These are phyloP conservation scores for Cercocebus atys DNA, from an alignment of 2,113 vertebrate genomes.

Conservation along the genomic window DNA sequence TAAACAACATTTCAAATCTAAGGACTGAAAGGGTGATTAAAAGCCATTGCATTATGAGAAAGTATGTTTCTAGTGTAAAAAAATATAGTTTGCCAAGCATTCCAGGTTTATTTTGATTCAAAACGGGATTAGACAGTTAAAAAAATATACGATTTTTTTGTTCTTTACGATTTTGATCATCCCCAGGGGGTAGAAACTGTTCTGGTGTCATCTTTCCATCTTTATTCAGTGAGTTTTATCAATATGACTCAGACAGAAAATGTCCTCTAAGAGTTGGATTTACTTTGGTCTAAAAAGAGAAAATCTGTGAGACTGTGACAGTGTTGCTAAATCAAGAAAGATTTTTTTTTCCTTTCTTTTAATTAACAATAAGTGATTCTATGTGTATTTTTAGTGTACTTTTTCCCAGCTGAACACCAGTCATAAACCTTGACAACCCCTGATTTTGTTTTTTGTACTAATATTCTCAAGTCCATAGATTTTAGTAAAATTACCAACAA, in stretches of 20 bases:
- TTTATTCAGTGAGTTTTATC: slow-evolving; percentile 16
- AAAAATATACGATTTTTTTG: slow-evolving; percentile 18
- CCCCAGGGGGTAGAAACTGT: not conserved
- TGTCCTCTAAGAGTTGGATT: slow-evolving; percentile 60
- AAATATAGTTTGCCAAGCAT: not conserved
- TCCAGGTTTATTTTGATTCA: slow-evolving; percentile 27
- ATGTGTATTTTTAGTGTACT: not conserved
- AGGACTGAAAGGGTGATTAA: not conserved
- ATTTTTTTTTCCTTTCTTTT: not conserved
- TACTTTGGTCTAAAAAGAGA: slow-evolving; percentile 70
- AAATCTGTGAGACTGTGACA: slow-evolving; percentile 63
- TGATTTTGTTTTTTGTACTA: not conserved
- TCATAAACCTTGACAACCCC: not conserved
- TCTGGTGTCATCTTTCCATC: slow-evolving; percentile 7
- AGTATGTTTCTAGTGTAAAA: not conserved
- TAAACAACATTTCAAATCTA: not conserved
- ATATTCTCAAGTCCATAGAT: not conserved
- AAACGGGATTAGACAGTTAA: not conserved
- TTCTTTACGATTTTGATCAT: not conserved
- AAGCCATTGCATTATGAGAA: not conserved
- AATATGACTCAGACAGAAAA: slow-evolving; percentile 56
- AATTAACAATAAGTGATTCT: not conserved
- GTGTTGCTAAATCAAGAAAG: not conserved
- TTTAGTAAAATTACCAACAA: not conserved
- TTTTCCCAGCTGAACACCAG: not conserved